Evolutionary conservation across 30 jellyfish, hydroid and myxozoan genomes (phyloP).

Genomic region (Aurelia aurita): DNA sequence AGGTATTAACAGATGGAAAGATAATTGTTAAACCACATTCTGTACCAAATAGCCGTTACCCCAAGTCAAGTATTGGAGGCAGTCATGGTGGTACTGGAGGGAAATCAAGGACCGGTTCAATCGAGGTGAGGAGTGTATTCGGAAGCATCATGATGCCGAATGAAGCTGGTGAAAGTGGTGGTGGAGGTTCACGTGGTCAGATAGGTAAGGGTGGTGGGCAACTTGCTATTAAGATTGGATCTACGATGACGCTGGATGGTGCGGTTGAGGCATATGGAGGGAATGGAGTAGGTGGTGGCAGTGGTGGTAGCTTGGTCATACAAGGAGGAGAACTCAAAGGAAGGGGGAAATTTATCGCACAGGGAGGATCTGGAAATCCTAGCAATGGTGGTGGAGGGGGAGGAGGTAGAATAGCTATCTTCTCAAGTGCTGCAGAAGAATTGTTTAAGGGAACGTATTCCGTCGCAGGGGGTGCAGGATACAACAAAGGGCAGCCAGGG

Average conservation of each 20-base stretch:
- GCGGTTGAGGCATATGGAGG: slow-evolving; percentile 52
- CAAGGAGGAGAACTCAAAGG: slow-evolving; percentile 45
- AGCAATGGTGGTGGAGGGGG: slow-evolving; percentile 77
- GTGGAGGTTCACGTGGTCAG: slow-evolving; percentile 51
- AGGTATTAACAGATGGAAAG: slow-evolving; percentile 33
- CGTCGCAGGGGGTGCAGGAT: slow-evolving; percentile 60
- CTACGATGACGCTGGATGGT: slow-evolving; percentile 52
- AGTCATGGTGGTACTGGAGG: slow-evolving; percentile 73
- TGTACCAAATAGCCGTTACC: neutral
- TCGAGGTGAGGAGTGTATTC: neutral
- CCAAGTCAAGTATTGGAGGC: slow-evolving; percentile 41
- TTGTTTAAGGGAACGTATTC: slow-evolving; percentile 49
- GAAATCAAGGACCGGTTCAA: neutral
- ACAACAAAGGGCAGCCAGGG: slow-evolving; percentile 58
- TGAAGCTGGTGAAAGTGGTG: slow-evolving; percentile 52
- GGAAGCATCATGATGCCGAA: slow-evolving; percentile 50
- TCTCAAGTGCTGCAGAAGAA: slow-evolving; percentile 1
- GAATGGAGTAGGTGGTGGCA: slow-evolving; percentile 65
- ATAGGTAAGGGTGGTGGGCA: slow-evolving; percentile 61
- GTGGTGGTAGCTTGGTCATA: slow-evolving; percentile 66
- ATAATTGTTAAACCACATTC: slow-evolving; percentile 48
- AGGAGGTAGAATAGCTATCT: slow-evolving; percentile 60
- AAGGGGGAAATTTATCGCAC: slow-evolving; percentile 43
- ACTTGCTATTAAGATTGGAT: slow-evolving; percentile 11
- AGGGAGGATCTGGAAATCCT: slow-evolving; percentile 56